Evolutionary conservation across 2,888 invertebrate genomes (phyloP).

Genomic region (Auanema sp.): DNA sequence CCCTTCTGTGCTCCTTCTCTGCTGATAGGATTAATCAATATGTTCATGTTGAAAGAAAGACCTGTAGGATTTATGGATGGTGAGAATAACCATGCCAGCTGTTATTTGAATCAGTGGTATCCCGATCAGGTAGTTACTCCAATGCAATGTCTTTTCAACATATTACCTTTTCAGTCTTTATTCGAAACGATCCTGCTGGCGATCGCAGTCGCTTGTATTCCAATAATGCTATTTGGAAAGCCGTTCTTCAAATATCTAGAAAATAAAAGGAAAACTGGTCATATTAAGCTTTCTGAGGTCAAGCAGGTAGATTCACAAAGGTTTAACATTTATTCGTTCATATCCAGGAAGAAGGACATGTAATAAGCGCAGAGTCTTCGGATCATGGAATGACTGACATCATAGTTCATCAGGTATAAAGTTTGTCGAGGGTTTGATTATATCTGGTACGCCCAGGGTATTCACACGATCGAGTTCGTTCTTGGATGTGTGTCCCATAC

Average conservation of each 20-base stretch:
- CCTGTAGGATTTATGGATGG: conserved; percentile 31
- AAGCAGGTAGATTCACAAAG: background rate
- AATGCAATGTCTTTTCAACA: background rate
- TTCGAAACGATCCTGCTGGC: conserved; percentile 63
- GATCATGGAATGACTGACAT: conserved; percentile 14
- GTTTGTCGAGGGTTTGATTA: background rate
- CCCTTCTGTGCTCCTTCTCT: conserved; percentile 60
- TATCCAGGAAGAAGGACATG: conserved; percentile 2
- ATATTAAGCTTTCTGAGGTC: background rate
- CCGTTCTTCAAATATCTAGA: conserved; percentile 30
- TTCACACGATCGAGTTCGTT: conserved; percentile 97
- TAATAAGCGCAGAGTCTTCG: background rate
- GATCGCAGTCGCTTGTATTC: conserved; percentile 53
- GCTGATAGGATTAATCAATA: conserved; percentile 58
- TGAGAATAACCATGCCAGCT: conserved; percentile 34
- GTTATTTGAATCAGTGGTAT: conserved; percentile 63
- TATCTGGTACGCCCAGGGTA: conserved; percentile 69
- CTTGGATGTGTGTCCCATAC: conserved; percentile 96
- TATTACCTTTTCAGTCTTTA: conserved; percentile 36
- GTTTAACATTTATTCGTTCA: background rate
- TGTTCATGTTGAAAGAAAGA: conserved; percentile 53
- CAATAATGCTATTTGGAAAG: conserved; percentile 63
- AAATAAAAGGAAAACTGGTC: background rate
- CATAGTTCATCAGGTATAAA: conserved; percentile 24
- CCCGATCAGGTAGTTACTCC: conserved; percentile 56